Evolutionary conservation across 2,888 invertebrate species (phyloP).

Genomic region (Ichneumon xanthorius): DNA sequence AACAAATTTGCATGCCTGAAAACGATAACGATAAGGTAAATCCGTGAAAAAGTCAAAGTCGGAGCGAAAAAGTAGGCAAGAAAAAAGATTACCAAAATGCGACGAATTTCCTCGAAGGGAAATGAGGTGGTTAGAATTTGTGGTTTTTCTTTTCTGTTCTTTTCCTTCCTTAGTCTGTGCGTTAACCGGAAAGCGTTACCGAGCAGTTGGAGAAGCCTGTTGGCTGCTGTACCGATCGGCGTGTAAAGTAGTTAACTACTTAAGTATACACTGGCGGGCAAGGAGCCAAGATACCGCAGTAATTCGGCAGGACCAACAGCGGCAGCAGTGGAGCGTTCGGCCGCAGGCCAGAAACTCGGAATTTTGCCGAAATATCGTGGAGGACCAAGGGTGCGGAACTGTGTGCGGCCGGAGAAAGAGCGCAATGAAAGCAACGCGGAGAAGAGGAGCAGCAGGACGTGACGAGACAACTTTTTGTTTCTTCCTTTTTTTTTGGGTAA

Average conservation of each 20-base stretch:
- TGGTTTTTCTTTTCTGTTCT: not conserved
- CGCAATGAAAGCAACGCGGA: conserved; percentile 24
- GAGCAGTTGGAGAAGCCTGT: conserved; percentile 2
- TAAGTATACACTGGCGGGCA: conserved; percentile 62
- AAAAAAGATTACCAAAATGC: not conserved
- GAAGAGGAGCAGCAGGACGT: conserved; percentile 74
- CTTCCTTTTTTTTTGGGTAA: conserved; percentile 33
- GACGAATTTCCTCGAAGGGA: not conserved
- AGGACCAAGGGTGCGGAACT: conserved; percentile 11
- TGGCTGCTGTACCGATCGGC: conserved; percentile 41
- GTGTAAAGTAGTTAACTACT: conserved; percentile 64
- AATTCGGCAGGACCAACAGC: conserved; percentile 19
- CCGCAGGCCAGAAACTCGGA: conserved; percentile 10
- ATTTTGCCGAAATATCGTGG: conserved; percentile 54
- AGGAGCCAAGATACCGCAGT: conserved; percentile 36
- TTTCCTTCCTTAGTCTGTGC: not conserved
- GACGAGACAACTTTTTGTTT: conserved; percentile 76
- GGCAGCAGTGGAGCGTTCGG: conserved; percentile 6
- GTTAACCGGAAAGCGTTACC: not conserved
- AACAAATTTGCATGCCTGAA: not conserved
- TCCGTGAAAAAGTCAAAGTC: not conserved
- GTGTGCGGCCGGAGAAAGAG: conserved; percentile 5
- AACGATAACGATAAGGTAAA: not conserved
- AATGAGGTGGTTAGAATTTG: not conserved
- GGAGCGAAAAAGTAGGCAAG: not conserved